Evolutionary conservation across 1,140 invertebrate genomes (phyloP).

Genomic region (Zaprionus capensis): DNA sequence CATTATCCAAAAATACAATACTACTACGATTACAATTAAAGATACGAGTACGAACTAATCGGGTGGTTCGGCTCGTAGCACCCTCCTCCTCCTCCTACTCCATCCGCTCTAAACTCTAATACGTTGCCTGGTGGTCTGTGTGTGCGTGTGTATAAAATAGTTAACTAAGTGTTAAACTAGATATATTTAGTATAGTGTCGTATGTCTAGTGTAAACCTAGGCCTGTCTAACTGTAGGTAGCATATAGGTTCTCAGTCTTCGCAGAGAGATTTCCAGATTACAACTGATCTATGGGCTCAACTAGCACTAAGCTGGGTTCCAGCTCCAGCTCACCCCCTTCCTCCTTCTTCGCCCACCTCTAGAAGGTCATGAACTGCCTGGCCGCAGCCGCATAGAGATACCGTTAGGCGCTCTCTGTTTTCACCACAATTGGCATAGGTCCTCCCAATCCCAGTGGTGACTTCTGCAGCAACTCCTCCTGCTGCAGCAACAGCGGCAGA

Average conservation of each 20-base stretch:
- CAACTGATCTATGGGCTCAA: constrained; percentile 60
- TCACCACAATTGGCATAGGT: constrained; percentile 80
- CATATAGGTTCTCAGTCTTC: constrained; percentile 84
- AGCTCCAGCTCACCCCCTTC: neutral
- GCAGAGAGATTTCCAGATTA: constrained; percentile 82
- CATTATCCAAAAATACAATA: constrained; percentile 53
- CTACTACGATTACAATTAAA: constrained; percentile 10
- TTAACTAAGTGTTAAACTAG: constrained; percentile 2
- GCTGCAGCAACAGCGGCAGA: constrained; percentile 72
- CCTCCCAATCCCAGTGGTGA: constrained; percentile 61
- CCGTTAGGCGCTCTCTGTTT: constrained; percentile 83
- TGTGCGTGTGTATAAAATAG: constrained; percentile 20
- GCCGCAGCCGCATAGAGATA: constrained; percentile 60
- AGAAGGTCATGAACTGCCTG: constrained; percentile 71
- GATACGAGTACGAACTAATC: constrained; percentile 42
- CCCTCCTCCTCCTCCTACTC: neutral
- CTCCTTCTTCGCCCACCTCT: neutral
- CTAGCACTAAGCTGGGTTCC: constrained; percentile 59
- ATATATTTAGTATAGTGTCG: constrained; percentile 24
- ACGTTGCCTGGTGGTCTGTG: constrained; percentile 72
- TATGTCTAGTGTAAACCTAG: constrained; percentile 41
- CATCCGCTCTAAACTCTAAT: constrained; percentile 65
- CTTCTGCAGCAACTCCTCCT: constrained; percentile 70
- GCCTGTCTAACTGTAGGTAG: constrained; percentile 72
- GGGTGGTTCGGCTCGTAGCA: constrained; percentile 8